Percentiles rank a stretch among this genome's conserved stretches.
phyloP scores from a whole-genome alignment of 2,888 invertebrate species.

The Eulithis testata region DNA sequence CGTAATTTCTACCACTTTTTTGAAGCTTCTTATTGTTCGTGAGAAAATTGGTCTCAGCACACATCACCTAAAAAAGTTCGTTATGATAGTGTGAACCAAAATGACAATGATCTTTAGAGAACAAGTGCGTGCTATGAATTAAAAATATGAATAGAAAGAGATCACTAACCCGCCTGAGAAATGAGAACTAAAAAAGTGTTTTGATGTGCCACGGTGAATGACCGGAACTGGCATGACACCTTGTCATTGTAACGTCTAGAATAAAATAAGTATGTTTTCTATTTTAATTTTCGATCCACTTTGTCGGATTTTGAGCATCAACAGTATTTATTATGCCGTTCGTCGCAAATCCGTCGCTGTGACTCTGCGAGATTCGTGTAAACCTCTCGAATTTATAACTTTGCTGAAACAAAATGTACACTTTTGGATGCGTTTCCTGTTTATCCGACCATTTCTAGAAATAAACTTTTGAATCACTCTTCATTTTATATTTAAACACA shows the following conservation, averaged over 20 bases:
- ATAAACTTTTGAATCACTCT: no score
- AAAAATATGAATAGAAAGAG: conserved; percentile 17
- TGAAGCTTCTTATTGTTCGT: conserved; percentile 7
- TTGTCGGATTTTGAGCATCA: conserved; percentile 20
- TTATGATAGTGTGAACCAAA: conserved; percentile 15
- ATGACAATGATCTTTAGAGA: conserved; percentile 25
- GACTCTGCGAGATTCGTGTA: not conserved
- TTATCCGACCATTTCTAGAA: no score
- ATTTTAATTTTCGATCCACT: conserved; percentile 26
- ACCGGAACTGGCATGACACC: conserved; percentile 35
- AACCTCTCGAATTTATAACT: not conserved
- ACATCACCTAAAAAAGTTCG: not conserved
- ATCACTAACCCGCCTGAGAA: conserved; percentile 34
- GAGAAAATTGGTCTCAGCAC: conserved; percentile 9
- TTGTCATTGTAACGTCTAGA: conserved; percentile 29
- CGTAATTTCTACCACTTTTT: not conserved
- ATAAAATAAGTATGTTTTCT: conserved; percentile 29
- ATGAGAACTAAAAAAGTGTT: conserved; percentile 26
- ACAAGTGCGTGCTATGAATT: conserved; percentile 9
- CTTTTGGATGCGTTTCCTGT: not conserved
- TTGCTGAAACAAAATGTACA: conserved; percentile 2
- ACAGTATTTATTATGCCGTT: conserved; percentile 21
- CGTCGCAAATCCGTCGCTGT: conserved; percentile 19
- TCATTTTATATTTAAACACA: no score
- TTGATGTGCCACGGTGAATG: conserved; percentile 37